Evolutionary conservation across 2,888 invertebrate species (phyloP), one percentile per base, ranked within the genome.

Genomic region (Aleiodes testaceus): DNA sequence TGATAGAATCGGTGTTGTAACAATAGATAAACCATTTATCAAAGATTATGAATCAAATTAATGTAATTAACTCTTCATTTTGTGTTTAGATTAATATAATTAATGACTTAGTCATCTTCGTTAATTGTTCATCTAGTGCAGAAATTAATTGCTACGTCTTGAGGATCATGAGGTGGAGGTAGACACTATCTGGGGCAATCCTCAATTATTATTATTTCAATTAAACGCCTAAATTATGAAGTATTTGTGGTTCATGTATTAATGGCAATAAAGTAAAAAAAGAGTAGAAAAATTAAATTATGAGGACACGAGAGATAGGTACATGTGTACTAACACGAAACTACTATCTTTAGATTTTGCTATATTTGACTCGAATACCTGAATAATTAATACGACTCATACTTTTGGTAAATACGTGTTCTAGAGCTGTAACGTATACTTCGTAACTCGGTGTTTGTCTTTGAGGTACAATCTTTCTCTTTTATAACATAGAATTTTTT

Each of bases 341-440:
- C 3, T 14, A 50, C 59, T 59, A 59, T 59, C 11, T 59, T 59
- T 36, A 59, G 61, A 50, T 22, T 53, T 42, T 47, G 72, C 79
- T 82, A 84, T 83, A 82, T 82, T 84, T 85, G 83, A 81, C 78
- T 82, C 82, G 81, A 77, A 80, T 79, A 80, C 78, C 11, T 84
- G 82, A 83, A 82, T 85, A 82, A 84, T 83, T 82, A 79, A 85
- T 77, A 78, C 79, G 80, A 78, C 81, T 84, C 5, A 81, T 83
- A 82, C 80, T 81, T 83, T 16, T 83, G 81, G 80, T 82, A 82
- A 82, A 82, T 83, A 84, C 81, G 80, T 81, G 80, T 81, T 79
- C 80, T 82, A 83, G 81, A 80, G 79, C 79, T 79, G 78, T 81
- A 81, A 82, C 79, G 80, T 79, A 79, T 79, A 78, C 78, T 16